Evolutionary conservation across 2,797 vertebrate species (phyloP).

Genomic region (Takifugu rubripes): DNA sequence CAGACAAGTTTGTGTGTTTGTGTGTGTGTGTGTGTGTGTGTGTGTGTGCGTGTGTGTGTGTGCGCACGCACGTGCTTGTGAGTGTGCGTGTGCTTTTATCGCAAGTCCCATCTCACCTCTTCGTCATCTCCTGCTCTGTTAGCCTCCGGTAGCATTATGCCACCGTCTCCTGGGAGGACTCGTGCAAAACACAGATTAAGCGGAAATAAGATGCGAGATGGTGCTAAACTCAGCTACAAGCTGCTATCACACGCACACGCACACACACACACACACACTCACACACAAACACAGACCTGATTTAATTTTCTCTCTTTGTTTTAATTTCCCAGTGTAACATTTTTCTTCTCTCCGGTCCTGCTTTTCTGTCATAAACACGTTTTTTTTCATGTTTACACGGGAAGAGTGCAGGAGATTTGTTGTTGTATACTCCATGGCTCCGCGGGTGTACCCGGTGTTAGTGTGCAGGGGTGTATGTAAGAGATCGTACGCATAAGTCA

Average conservation of each 20-base stretch:
- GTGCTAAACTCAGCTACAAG: conserved; percentile 33
- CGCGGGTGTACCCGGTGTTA: conserved; percentile 22
- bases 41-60: too few species aligned
- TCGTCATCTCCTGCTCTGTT: conserved; percentile 58
- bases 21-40: too few species aligned
- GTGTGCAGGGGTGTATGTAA: conserved; percentile 24
- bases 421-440: conserved; percentile 31
- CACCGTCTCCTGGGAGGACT: conserved; percentile 51
- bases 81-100: conserved; percentile 50
- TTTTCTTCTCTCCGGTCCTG: conserved; percentile 1
- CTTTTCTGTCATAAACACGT: conserved; percentile 23
- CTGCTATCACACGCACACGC: conserved; percentile 8
- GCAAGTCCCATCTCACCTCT: conserved; percentile 61
- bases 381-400: conserved; percentile 39
- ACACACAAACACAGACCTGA: neutral
- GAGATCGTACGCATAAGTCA: conserved; percentile 30
- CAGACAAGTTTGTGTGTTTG: conserved; percentile 41
- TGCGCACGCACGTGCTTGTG: neutral
- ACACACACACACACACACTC: neutral
- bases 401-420: conserved; percentile 23
- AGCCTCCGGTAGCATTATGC: conserved; percentile 62
- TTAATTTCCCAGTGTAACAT: conserved; percentile 6
- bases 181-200: conserved; percentile 53
- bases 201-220: conserved; percentile 47
- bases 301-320: conserved; percentile 22